Percentiles rank a stretch among this genome's conserved stretches.
Conservation (phyloP, 2,888 invertebrate genomes). For the Cenopis cana region DNA sequence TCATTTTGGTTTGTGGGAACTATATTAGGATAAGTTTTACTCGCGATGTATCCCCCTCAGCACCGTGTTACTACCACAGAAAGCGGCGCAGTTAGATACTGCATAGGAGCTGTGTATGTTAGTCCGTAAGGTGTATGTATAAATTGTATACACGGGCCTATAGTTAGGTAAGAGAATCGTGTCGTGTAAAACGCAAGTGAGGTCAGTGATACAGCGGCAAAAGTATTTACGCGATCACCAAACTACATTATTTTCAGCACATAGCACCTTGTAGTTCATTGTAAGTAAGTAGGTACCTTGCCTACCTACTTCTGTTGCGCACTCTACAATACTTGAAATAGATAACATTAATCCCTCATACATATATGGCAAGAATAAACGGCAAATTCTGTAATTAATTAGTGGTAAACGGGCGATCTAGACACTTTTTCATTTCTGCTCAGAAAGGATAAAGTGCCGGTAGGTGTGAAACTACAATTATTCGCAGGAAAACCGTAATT, state of each 20-base stretch:
- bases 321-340: background rate
- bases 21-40: background rate
- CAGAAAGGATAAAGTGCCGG: constrained; percentile 23
- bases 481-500: constrained; percentile 40
- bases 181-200: background rate
- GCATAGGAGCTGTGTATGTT: too few relatives aligned
- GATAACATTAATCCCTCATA: constrained; percentile 4
- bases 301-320: background rate
- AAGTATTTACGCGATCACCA: background rate
- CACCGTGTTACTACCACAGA: background rate
- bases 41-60: background rate
- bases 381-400: constrained; percentile 24
- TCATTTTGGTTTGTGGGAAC: background rate
- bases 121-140: too few relatives aligned
- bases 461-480: constrained; percentile 40
- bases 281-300: background rate
- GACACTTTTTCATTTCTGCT: constrained; percentile 19
- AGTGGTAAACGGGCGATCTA: constrained; percentile 15
- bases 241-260: background rate
- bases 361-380: background rate
- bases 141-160: too few relatives aligned
- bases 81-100: too few relatives aligned
- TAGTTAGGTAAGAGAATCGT: background rate
- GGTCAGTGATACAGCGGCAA: too few relatives aligned
- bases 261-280: background rate